Evolutionary conservation across 2,797 vertebrate genomes (phyloP).

Genomic region (Pagetopsis macropterus): DNA sequence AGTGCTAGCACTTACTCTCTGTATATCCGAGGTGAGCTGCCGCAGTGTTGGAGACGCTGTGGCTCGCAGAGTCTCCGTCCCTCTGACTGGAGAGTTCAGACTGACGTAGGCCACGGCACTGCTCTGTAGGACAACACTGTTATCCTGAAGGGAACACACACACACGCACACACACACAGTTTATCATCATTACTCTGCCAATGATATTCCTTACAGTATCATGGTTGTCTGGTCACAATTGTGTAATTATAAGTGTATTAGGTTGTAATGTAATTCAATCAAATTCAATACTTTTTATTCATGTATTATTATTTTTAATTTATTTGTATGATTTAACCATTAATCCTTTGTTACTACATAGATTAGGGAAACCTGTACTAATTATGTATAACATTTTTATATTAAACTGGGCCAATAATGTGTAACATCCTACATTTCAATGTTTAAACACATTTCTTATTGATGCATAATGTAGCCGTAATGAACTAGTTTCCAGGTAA

Average conservation of each 20-base stretch:
- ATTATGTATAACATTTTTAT: too few relatives aligned
- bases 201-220: not conserved
- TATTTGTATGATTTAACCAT: not conserved
- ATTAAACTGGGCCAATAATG: too few relatives aligned
- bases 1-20: constrained; percentile 58
- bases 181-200: not conserved
- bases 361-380: too few relatives aligned
- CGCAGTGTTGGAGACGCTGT: constrained; percentile 91
- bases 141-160: constrained; percentile 83
- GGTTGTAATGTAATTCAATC: not conserved
- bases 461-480: too few relatives aligned
- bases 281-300: not conserved
- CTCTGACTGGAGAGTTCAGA: constrained; percentile 87
- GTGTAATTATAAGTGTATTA: not conserved
- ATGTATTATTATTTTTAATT: too few relatives aligned
- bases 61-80: constrained; percentile 84
- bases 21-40: constrained; percentile 88
- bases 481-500: too few relatives aligned
- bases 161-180: not conserved
- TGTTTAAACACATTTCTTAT: too few relatives aligned
- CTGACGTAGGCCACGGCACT: constrained; percentile 91
- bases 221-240: not conserved
- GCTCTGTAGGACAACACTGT: constrained; percentile 87
- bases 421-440: too few relatives aligned
- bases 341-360: not conserved